Percentiles rank a stretch among this genome's conserved stretches.
Conservation (phyloP, 2,113 vertebrate genomes). For the Lasiurus borealis region DNA sequence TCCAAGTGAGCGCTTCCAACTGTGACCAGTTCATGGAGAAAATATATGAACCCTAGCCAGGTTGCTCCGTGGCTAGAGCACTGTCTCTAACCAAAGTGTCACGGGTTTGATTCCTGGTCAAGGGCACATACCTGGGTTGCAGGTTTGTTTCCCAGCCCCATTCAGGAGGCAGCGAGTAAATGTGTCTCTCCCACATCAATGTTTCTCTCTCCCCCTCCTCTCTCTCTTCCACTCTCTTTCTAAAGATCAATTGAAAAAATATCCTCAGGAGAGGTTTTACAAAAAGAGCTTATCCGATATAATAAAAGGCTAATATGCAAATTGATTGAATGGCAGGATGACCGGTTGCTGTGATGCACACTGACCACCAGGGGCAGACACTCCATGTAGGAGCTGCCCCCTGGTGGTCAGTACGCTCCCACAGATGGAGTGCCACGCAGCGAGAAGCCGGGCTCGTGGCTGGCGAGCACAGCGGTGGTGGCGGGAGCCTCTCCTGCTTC, state of each 20-base stretch:
- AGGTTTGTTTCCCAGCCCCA: background rate
- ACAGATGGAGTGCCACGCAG: too few species aligned
- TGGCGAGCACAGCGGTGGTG: too few species aligned
- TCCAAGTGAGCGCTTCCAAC: conserved; percentile 22
- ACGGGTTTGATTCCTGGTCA: background rate
- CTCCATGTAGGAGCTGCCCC: too few species aligned
- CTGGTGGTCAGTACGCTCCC: too few species aligned
- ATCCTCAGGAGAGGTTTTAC: background rate
- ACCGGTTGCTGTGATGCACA: too few species aligned
- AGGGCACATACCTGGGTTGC: too few species aligned
- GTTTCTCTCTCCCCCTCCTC: background rate
- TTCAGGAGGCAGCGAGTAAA: background rate
- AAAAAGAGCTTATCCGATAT: background rate
- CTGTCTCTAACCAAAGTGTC: too few species aligned
- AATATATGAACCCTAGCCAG: background rate
- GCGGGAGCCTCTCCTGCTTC: too few species aligned
- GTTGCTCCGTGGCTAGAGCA: background rate
- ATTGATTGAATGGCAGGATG: too few species aligned
- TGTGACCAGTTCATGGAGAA: background rate
- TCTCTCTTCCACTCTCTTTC: background rate
- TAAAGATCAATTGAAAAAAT: background rate
- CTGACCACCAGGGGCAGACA: too few species aligned
- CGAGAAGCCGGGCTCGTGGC: too few species aligned
- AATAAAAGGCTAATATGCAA: too few species aligned
- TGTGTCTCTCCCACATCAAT: background rate